Evolutionary conservation across 2,888 invertebrate genomes (phyloP).

Genomic region (Bombylius discolor): DNA sequence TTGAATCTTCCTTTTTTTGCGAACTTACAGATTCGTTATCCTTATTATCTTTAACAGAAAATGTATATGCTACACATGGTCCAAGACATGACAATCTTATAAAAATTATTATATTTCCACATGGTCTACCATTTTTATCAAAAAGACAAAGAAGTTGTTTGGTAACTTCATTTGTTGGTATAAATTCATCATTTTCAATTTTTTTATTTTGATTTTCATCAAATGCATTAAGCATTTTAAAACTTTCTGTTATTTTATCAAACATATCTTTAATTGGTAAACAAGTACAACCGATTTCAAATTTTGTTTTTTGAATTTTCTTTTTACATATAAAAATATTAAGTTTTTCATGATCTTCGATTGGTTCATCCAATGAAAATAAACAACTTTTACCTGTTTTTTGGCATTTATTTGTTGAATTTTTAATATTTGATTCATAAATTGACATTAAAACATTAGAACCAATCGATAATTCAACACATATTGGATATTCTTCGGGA

Average conservation of each 20-base stretch:
- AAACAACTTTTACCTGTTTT: conserved; percentile 31
- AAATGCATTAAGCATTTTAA: conserved; percentile 23
- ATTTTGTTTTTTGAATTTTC: conserved; percentile 31
- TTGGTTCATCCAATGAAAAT: conserved; percentile 27
- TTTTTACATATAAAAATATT: conserved; percentile 30
- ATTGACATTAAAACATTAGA: conserved; percentile 29
- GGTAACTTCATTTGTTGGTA: conserved; percentile 25
- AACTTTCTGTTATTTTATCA: conserved; percentile 27
- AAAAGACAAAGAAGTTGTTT: conserved; percentile 30
- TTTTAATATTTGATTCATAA: conserved; percentile 30
- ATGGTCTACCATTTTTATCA: conserved; percentile 26
- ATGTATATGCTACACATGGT: conserved; percentile 12
- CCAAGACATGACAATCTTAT: conserved; percentile 32
- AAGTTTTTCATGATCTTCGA: conserved; percentile 27
- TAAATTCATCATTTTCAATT: conserved; percentile 17
- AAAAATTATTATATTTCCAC: conserved; percentile 30
- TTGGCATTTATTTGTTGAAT: not conserved
- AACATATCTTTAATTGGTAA: conserved; percentile 27
- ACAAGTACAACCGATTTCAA: conserved; percentile 28
- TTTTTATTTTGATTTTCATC: not conserved
- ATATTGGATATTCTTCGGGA: conserved; percentile 34
- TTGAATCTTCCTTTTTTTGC: too few species aligned
- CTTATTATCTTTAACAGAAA: not conserved
- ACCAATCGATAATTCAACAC: conserved; percentile 31
- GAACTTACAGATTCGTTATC: not conserved